phyloP scores from a whole-genome alignment of 2,113 vertebrate species.

The Cavia aperea region DNA sequence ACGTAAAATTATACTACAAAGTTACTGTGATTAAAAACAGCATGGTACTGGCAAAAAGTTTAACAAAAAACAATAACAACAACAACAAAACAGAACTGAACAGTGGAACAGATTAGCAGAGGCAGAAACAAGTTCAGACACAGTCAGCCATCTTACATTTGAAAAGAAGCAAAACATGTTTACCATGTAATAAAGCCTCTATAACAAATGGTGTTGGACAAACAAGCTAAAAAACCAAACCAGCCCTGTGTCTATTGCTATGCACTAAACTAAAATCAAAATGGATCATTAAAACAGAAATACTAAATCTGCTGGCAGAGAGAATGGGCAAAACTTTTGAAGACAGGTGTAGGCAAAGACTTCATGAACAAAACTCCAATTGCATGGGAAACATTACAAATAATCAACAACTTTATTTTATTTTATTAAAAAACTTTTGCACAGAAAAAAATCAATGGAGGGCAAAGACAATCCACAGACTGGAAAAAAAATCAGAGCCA shows the following conservation, averaged over 20 bases:
- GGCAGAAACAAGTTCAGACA: neutral
- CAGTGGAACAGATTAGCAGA: neutral
- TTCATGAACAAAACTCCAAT: neutral
- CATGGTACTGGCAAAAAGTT: neutral
- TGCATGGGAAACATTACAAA: neutral
- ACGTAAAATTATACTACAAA: neutral
- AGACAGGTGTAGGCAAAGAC: neutral
- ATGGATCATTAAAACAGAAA: neutral
- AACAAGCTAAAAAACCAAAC: neutral
- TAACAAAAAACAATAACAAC: neutral
- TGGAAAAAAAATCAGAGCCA: neutral
- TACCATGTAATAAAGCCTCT: neutral
- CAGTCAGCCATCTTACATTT: neutral
- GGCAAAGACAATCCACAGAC: neutral
- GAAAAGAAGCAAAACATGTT: neutral
- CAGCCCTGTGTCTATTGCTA: neutral
- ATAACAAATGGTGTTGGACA: neutral
- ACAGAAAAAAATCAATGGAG: neutral
- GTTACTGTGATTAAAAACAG: neutral
- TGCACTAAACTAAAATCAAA: neutral
- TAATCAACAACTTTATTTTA: neutral
- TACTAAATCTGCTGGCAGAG: neutral
- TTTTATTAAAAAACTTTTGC: neutral
- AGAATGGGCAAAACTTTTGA: neutral
- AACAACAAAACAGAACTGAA: neutral